Base-by-base conservation (phyloP, 2,113 vertebrate species). In the Lophius piscatorius region DNA sequence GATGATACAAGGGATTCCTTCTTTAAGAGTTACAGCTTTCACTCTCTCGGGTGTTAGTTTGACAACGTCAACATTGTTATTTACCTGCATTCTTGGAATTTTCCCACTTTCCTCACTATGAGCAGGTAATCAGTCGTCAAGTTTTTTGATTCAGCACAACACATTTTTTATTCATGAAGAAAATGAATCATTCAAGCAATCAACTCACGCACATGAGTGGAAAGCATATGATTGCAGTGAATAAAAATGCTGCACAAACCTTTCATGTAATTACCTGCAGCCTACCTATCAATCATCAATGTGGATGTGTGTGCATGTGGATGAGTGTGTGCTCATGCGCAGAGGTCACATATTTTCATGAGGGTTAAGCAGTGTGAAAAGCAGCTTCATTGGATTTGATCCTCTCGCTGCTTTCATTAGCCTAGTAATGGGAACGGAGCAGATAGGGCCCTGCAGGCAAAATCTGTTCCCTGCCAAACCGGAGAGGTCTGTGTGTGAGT, bases 111-210 rank as follows among this genome's bases (percentile, higher is more conserved):
- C 14, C 23, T 39, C n/a, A n/a, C n/a, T 23, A 18, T n/a, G 38
- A 56, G 40, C 41, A 49, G 28, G 34, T 49, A 69, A 74, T 85
- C 67, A 76, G 40, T 64, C n/a, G n/a, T n/a, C n/a, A 40, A 65
- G 50, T 35, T 68, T 31, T 54, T 41, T 13, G 33, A 65, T 54
- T 56, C 54, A 60, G 70, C 62, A 52, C 36, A 74, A 42, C 49
- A 56, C 44, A 69, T 65, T 62, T 63, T 50, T 66, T 47, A 83
- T 70, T 74, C 63, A 77, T 71, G n/a, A 52, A 72, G 36, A 74
- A n/a, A 76, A 78, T 83, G 20, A 78, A 83, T 70, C 54, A 77
- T 81, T 83, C 56, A 79, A 48, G 48, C 57, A 81, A 83, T 83
- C 80, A 79, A 22, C 31, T 17, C 13, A 31, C 63, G 61, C 55